Base-by-base conservation (phyloP, 2,113 vertebrate genomes). In the Hymenochirus boettgeri region DNA sequence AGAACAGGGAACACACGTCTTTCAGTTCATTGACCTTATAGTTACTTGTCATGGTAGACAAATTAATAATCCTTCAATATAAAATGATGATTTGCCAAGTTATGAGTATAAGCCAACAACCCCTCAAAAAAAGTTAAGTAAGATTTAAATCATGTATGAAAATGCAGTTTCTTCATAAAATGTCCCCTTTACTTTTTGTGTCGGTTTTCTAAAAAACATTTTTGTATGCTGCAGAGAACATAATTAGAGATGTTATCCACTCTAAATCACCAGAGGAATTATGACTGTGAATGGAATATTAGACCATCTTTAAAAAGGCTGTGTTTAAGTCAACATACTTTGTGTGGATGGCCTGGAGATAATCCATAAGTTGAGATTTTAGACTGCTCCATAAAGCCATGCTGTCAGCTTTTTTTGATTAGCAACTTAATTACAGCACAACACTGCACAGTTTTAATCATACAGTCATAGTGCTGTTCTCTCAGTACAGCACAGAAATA, bases 261-360 rank as follows among this genome's bases (percentile, higher is more conserved):
- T 51, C 59, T 60, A 69, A 69, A 69, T 69, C 65, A 69, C 65
- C 60, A 23, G 65, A 69, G 65, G 57, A 60, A 69, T 59, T 69
- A 53, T 57, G 60, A 48, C 65, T 69, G 65, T 60, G 65, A 69
- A 69, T 60, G 35, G 65, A 69, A 69, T 69, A 69, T 57, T 60
- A 53, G 56, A 60, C 47, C 57, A 53, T 53, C 56, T 69, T 69
- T 69, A 69, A 53, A 69, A 48, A 45, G 55, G 24, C 57, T 58
- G 46, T 69, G 57, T 69, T 53, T 69, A 69, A 69, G 65, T 69
- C 65, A 69, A 69, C 65, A 69, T 69, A 53, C 65, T 69, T 60
- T 60, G 57, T 57, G 31, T 46, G 33, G 48, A 69, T 69, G 35
- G 56, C 65, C 65, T 69, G 65, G 65, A 57, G 65, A 69, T 69